Conservation (phyloP, 2,113 vertebrate species). For the Sisor rabdophorus region DNA sequence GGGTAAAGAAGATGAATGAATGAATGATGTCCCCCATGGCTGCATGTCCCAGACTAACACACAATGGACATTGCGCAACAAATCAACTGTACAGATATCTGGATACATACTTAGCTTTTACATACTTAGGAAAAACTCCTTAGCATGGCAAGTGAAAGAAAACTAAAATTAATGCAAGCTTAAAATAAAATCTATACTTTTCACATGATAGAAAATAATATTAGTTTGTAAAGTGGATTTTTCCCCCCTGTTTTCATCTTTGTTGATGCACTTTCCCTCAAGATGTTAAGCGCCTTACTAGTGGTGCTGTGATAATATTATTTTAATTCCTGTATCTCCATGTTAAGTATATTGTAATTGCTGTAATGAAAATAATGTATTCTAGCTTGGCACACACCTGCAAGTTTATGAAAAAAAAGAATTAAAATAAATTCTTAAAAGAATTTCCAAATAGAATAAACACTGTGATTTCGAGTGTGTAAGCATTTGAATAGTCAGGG, state of each 20-base stretch:
- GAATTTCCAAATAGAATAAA: conserved; percentile 7
- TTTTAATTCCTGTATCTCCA: conserved; percentile 27
- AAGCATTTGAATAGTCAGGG: background rate
- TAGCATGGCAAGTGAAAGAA: background rate
- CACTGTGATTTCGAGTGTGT: conserved; percentile 6
- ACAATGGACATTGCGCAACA: background rate
- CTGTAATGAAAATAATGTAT: conserved; percentile 30
- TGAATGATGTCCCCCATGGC: too few relatives aligned
- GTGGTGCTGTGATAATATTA: conserved; percentile 16
- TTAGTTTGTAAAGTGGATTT: conserved; percentile 17
- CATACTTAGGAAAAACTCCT: background rate
- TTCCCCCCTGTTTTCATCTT: conserved; percentile 22
- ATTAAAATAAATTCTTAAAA: too few relatives aligned
- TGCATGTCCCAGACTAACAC: too few relatives aligned
- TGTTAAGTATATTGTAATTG: conserved; percentile 13
- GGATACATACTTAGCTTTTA: background rate
- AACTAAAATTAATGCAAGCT: background rate
- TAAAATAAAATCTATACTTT: background rate
- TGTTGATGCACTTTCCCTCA: background rate
- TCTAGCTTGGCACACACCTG: conserved; percentile 9
- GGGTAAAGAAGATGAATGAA: too few relatives aligned
- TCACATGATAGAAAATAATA: conserved; percentile 5
- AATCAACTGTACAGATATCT: conserved; percentile 3
- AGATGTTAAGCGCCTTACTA: conserved; percentile 1
- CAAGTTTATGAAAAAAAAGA: background rate